Conservation (phyloP, 2,797 vertebrate genomes). For the Phrynocephalus guinanensis region DNA sequence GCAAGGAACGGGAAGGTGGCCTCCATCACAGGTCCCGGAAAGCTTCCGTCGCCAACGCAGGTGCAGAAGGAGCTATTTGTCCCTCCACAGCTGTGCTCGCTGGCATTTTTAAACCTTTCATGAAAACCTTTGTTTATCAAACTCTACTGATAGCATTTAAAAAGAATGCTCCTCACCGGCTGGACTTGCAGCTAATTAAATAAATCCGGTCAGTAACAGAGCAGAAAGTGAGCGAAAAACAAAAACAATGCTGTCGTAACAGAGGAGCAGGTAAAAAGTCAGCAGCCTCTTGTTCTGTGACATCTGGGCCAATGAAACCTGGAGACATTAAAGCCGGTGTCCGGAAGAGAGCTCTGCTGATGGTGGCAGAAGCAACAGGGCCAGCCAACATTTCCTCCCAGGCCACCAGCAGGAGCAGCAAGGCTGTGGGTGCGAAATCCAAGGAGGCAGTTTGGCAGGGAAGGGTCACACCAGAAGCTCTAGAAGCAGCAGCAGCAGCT, state of each 20-base stretch:
- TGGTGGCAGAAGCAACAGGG: no score
- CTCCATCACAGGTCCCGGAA: background rate
- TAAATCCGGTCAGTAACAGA: background rate
- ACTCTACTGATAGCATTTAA: background rate
- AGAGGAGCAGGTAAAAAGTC: no score
- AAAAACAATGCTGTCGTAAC: background rate
- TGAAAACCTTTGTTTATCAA: conserved; percentile 4
- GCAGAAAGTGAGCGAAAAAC: background rate
- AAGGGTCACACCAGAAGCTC: background rate
- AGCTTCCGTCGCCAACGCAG: conserved; percentile 18
- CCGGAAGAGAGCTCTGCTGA: background rate
- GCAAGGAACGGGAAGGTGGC: background rate
- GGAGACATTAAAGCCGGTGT: no score
- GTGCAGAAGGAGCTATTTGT: background rate
- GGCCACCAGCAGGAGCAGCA: background rate
- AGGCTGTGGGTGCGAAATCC: background rate
- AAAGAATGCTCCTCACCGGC: background rate
- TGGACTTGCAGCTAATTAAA: background rate
- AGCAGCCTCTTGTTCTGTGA: no score
- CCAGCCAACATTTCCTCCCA: no score
- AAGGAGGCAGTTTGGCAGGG: background rate
- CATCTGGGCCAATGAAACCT: background rate
- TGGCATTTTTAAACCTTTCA: background rate
- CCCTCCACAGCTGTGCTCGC: conserved; percentile 17
- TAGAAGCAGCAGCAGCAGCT: background rate